A percentile compares a stretch with the other conserved stretches of the same genome.
Evolutionary conservation across 2,888 invertebrate genomes (phyloP).

Genomic region (Octonoba sinensis): DNA sequence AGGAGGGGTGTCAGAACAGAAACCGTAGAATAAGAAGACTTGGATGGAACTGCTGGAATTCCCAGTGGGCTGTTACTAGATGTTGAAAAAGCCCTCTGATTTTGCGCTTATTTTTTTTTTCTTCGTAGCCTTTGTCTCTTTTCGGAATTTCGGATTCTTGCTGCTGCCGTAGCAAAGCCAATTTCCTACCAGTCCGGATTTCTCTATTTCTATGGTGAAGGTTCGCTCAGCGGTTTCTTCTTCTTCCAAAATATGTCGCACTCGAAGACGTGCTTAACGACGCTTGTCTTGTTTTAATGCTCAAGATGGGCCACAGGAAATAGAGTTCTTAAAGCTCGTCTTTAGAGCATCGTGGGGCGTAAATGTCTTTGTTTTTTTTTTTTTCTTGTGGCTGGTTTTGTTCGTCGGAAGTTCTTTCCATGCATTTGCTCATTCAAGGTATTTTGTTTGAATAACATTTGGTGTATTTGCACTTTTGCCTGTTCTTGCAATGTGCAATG

Average conservation of each 20-base stretch:
- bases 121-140: neutral
- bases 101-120: neutral
- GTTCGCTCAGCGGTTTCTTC: neutral
- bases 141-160: constrained; percentile 4
- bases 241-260: neutral
- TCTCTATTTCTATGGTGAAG: neutral
- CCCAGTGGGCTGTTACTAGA: constrained; percentile 6
- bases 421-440: no score
- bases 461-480: no score
- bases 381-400: no score
- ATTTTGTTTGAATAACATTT: no score
- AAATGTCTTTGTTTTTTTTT: no score
- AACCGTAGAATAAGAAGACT: constrained; percentile 8
- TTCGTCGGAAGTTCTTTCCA: no score
- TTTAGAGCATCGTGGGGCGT: no score
- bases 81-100: constrained; percentile 4
- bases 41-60: neutral
- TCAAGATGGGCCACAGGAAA: neutral
- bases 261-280: constrained; percentile 2
- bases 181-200: constrained; percentile 25
- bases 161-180: constrained; percentile 12
- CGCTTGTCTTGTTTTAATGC: constrained; percentile 2
- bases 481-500: no score
- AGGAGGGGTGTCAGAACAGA: no score
- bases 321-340: neutral